These are phyloP conservation scores for Macropus fuliginosus DNA, from an alignment of 2,797 vertebrate genomes.

Conservation along the genomic window DNA sequence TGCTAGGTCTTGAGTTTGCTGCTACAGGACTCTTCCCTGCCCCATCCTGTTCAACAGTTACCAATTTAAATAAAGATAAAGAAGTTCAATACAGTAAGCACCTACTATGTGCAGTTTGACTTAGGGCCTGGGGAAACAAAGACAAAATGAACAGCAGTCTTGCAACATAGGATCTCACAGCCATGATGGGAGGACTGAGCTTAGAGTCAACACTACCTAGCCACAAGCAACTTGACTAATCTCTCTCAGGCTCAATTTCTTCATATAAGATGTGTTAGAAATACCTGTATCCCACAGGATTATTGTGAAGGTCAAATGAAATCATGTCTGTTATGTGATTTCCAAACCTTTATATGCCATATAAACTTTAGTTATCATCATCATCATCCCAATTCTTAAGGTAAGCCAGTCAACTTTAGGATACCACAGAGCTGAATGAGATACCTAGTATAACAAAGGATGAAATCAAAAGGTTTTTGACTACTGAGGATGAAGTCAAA, in stretches of 20 bases:
- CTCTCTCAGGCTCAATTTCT: background rate
- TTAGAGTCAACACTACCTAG: no score
- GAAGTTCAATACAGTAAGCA: background rate
- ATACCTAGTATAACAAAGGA: background rate
- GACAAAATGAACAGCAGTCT: no score
- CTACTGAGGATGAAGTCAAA: background rate
- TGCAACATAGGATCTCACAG: no score
- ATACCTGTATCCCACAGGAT: background rate
- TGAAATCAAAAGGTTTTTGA: background rate
- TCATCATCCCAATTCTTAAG: background rate
- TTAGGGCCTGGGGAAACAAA: no score
- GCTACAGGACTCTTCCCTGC: background rate
- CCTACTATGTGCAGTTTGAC: no score
- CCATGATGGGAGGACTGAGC: no score
- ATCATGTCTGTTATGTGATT: background rate
- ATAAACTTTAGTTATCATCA: background rate
- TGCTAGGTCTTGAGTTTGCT: background rate
- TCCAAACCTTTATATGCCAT: background rate
- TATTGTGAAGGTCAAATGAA: background rate
- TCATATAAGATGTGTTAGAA: background rate
- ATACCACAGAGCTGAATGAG: background rate
- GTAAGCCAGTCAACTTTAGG: background rate
- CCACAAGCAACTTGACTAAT: background rate
- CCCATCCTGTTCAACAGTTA: slow-evolving; percentile 6
- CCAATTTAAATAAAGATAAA: no score